phyloP scores from a whole-genome alignment of 2,113 vertebrate species.

The Semicossyphus pulcher region DNA sequence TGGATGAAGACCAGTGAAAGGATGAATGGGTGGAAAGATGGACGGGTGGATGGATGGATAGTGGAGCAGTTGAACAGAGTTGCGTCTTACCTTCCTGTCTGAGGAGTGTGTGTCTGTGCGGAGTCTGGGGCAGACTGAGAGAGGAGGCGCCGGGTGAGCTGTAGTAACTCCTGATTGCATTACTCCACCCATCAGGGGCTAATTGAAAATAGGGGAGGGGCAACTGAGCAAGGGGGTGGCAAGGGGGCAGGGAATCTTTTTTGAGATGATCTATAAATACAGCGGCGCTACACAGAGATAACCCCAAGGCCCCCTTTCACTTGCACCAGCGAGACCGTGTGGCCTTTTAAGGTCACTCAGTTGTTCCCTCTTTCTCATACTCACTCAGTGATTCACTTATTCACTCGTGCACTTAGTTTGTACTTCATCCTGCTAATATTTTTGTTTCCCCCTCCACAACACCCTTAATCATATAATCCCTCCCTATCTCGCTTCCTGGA shows the following conservation, averaged over 20 bases:
- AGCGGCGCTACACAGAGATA: constrained; percentile 77
- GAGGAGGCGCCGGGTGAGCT: constrained; percentile 23
- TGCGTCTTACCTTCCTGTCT: constrained; percentile 77
- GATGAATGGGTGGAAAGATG: constrained; percentile 54
- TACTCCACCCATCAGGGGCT: constrained; percentile 82
- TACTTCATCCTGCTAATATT: not conserved
- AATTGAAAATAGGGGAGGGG: constrained; percentile 79
- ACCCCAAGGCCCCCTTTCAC: constrained; percentile 65
- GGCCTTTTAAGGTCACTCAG: constrained; percentile 77
- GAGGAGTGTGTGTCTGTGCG: constrained; percentile 74
- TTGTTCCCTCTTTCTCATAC: constrained; percentile 49
- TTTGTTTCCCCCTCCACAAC: constrained; percentile 13
- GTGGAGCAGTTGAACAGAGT: constrained; percentile 60
- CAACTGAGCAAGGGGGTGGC: not conserved
- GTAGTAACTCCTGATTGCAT: constrained; percentile 81
- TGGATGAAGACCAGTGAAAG: constrained; percentile 52
- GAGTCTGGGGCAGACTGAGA: constrained; percentile 81
- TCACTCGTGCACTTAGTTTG: not conserved
- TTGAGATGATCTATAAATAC: constrained; percentile 84
- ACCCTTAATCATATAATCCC: constrained; percentile 19
- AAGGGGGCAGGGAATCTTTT: constrained; percentile 69
- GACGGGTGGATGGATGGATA: constrained; percentile 58
- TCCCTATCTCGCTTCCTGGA: constrained; percentile 3
- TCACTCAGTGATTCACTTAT: not conserved
- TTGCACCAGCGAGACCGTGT: constrained; percentile 36